A percentile compares a stretch with the other conserved stretches of the same genome.
Conservation (phyloP, 2,113 vertebrate species). For the Callaeas wilsoni region DNA sequence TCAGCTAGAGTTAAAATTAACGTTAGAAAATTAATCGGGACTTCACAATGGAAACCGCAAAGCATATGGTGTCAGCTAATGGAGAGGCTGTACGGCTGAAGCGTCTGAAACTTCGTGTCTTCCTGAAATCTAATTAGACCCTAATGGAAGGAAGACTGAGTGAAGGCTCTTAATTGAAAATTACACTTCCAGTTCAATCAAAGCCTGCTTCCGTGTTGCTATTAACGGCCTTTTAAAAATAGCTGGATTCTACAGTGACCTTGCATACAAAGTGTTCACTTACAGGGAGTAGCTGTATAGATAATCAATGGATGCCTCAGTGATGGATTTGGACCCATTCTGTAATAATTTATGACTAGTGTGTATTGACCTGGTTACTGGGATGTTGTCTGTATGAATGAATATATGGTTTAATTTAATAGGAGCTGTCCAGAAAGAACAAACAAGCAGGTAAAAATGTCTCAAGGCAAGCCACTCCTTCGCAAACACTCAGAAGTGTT, state of each 20-base stretch:
- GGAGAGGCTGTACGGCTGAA: slow-evolving; percentile 29
- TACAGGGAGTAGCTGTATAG: background rate
- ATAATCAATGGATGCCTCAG: slow-evolving; percentile 41
- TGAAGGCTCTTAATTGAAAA: slow-evolving; percentile 66
- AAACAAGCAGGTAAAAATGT: slow-evolving; percentile 16
- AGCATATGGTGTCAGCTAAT: slow-evolving; percentile 62
- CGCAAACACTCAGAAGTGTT: background rate
- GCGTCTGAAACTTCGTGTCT: background rate
- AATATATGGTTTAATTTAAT: slow-evolving; percentile 34
- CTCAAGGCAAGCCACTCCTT: background rate
- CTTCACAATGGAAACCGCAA: slow-evolving; percentile 10
- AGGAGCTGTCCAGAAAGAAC: slow-evolving; percentile 7
- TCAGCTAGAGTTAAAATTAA: slow-evolving; percentile 62
- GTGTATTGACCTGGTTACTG: slow-evolving; percentile 25
- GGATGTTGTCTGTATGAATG: slow-evolving; percentile 18
- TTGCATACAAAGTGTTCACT: slow-evolving; percentile 39
- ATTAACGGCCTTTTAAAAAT: slow-evolving; percentile 38
- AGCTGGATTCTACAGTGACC: slow-evolving; percentile 38
- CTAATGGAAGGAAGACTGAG: slow-evolving; percentile 53
- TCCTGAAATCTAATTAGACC: slow-evolving; percentile 67
- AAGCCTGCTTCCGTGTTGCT: slow-evolving; percentile 28
- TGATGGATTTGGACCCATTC: slow-evolving; percentile 35
- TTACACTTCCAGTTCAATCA: slow-evolving; percentile 65
- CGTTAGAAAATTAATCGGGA: slow-evolving; percentile 34
- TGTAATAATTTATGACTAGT: slow-evolving; percentile 45